Evolutionary conservation across 2,113 vertebrate species (phyloP).

Genomic region (Triplophysa siluroides): DNA sequence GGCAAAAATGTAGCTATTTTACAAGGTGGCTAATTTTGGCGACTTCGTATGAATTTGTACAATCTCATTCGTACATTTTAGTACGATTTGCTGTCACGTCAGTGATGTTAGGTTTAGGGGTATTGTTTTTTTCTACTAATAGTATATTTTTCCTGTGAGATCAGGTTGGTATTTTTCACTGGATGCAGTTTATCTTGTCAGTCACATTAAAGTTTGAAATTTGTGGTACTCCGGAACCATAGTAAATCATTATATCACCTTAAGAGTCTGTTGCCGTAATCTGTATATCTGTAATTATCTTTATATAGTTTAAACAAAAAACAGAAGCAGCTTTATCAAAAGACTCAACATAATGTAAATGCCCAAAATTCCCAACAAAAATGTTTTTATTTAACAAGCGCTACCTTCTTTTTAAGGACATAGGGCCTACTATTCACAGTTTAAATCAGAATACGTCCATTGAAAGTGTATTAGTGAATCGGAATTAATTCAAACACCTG

Average conservation of each 20-base stretch:
- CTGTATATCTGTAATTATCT: constrained; percentile 15
- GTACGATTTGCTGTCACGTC: too few species aligned
- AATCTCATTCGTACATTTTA: too few species aligned
- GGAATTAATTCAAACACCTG: constrained; percentile 33
- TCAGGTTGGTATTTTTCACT: background rate
- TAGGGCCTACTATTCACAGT: background rate
- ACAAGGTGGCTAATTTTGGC: too few species aligned
- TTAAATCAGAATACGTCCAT: background rate
- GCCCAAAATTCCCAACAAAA: background rate
- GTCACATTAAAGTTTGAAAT: background rate
- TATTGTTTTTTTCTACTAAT: too few species aligned
- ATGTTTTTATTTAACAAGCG: background rate
- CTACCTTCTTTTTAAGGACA: background rate
- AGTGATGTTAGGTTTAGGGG: too few species aligned
- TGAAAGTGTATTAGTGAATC: background rate
- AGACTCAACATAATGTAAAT: too few species aligned
- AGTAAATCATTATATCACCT: constrained; percentile 39
- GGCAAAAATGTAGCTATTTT: too few species aligned
- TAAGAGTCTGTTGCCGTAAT: constrained; percentile 25
- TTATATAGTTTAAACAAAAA: too few species aligned
- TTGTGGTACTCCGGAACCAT: background rate
- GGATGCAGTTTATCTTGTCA: background rate
- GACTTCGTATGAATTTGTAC: too few species aligned
- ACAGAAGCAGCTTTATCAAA: too few species aligned
- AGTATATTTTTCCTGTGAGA: too few species aligned